These are phyloP conservation scores for Amiota communis DNA, from an alignment of 2,888 invertebrate species.

Conservation along the genomic window DNA sequence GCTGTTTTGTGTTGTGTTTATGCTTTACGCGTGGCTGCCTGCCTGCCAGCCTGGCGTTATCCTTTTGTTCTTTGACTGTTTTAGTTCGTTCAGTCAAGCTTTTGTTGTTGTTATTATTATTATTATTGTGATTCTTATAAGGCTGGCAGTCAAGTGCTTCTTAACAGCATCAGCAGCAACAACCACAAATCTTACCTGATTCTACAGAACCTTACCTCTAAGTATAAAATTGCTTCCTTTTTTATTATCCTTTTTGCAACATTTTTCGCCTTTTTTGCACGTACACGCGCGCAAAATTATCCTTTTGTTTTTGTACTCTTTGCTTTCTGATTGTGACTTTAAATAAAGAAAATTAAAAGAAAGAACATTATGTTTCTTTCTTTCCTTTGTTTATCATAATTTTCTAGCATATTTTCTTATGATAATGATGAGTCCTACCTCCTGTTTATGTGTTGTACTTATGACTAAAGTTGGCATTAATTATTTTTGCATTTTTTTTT, in stretches of 20 bases:
- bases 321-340: conserved; percentile 19
- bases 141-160: conserved; percentile 19
- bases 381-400: conserved; percentile 33
- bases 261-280: conserved; percentile 34
- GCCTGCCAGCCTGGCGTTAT: conserved; percentile 34
- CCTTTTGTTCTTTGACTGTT: conserved; percentile 1
- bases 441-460: not conserved
- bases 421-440: conserved; percentile 19
- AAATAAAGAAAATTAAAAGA: no score
- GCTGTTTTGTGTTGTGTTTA: no score
- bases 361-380: not conserved
- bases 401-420: conserved; percentile 39
- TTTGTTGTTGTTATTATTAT: conserved; percentile 24
- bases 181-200: not conserved
- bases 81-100: not conserved
- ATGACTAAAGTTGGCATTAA: conserved; percentile 3
- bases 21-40: not conserved
- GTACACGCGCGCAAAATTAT: conserved; percentile 8
- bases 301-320: conserved; percentile 2
- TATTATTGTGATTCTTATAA: conserved; percentile 6
- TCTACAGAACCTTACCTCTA: no score
- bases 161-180: not conserved
- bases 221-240: not conserved
- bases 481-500: not conserved
- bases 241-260: conserved; percentile 16